Evolutionary conservation across 2,113 vertebrate genomes (phyloP), one percentile per base, ranked within the genome.

Genomic region (Oreocharis arfaki): DNA sequence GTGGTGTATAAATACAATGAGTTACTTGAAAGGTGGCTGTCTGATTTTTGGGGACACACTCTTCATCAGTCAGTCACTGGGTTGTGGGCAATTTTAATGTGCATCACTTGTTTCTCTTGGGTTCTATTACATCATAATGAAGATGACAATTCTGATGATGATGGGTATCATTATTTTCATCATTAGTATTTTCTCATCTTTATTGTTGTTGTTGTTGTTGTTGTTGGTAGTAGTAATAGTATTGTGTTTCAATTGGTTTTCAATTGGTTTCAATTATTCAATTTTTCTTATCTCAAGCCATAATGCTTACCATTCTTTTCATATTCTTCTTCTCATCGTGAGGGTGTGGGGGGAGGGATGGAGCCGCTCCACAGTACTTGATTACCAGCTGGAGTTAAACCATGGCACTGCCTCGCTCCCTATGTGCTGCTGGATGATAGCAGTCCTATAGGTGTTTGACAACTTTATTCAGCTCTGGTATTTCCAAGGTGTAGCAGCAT

Each of bases 311-410:
- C 23, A n/a, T 52, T 44, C 10, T 28, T 52, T 52, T 52, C 13
- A 24, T 24, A 9, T 24, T 52, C 10, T 64, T 52, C 7, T 52
- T 81, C 37, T 28, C 33, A n/a, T 59, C 0, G 0, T 1, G 0
- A 10, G 8, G 10, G 3, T 44, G 16, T 67, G 19, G 0, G 0
- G 27, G n/a, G 35, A 39, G 42, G 15, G 7, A 67, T 46, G 0
- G 0, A 26, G 22, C 37, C 52, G 16, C 23, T 67, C 16, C 16
- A 17, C 6, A 6, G 37, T 59, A n/a, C 33, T 59, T 52, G 46
- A 24, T 39, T 46, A n/a, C 46, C 53, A 39, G 11, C 23, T 39
- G n/a, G 23, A 67, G 11, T n/a, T 59, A 82, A 67, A 39, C 13
- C 33, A 24, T n/a, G 44, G 33, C 20, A 46, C 16, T 11, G 26